Evolutionary conservation across 2,113 vertebrate genomes (phyloP), one percentile per base, ranked within the genome.

Genomic region (Callopanchax toddi): DNA sequence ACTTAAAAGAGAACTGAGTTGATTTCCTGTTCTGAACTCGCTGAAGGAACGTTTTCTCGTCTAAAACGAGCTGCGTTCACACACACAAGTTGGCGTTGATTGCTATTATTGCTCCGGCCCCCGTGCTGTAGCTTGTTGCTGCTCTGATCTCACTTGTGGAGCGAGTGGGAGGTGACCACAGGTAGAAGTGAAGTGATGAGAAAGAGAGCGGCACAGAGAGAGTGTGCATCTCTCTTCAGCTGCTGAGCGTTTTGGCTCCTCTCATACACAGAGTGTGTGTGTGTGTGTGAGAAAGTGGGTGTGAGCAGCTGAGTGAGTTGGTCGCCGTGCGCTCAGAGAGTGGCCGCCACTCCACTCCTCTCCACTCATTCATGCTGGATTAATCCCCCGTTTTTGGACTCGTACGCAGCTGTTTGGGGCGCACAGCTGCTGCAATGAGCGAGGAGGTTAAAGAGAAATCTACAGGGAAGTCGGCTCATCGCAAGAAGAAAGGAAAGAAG

Each of bases 401-500:
- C 12, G 40, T 15, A 46, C 60, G 61, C 79, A 74, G 67, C 74
- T 80, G 79, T 78, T 74, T 60, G 61, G 59, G 75, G 40, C 23
- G 37, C 21, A 57, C 80, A 67, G 79, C 82, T 63, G 84, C 75
- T 53, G 80, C 70, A 15, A 91, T 91, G 90, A 91, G 87, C 53
- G 90, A 87, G 76, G 90, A 90, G 74, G 86, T 72, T 60, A 89
- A 88, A 79, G 89, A 91, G n/a, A 91, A 85, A 66, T 40, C 84
- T 39, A 15, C 68, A 0, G 84, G 85, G 69, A 91, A 90, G 82
- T 86, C 83, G 0, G 46, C 82, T 69, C 83, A 86, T 58, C 89
- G 87, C 36, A 91, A 90, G 73, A 91, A 91, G 87, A 90, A 89
- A 83, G 89, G 84, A 17, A 90, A 90, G 76, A 91, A 91, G 90